A percentile compares a stretch with the other conserved stretches of the same genome.
phyloP scores from a whole-genome alignment of 35 echinoderm and acorn worm species.

The Heliocidaris erythrogramma region DNA sequence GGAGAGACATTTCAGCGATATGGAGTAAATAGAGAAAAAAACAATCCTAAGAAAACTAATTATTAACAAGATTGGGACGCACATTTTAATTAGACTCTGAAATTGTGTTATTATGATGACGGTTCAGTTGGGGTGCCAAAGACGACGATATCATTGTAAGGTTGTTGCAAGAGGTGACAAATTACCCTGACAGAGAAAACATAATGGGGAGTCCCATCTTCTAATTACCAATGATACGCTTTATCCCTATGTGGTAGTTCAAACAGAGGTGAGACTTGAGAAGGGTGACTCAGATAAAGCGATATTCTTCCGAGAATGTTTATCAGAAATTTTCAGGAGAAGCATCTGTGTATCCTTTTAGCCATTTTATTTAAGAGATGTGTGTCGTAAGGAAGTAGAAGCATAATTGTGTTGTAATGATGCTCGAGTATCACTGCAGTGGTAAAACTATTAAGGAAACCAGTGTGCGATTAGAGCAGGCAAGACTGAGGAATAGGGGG shows the following conservation, averaged over 20 bases:
- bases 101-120: background rate
- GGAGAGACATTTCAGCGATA: background rate
- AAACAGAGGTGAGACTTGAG: background rate
- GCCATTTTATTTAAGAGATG: too few species aligned
- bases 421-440: too few species aligned
- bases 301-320: too few species aligned
- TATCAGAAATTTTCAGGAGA: too few species aligned
- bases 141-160: background rate
- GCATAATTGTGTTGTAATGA: too few species aligned
- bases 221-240: slow-evolving; percentile 11
- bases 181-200: slow-evolving; percentile 16
- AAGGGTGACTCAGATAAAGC: background rate
- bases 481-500: too few species aligned
- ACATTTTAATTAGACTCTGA: background rate
- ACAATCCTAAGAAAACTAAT: too few species aligned
- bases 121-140: background rate
- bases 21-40: background rate
- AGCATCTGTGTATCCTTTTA: too few species aligned
- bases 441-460: too few species aligned
- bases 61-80: background rate
- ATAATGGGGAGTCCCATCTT: slow-evolving; percentile 16
- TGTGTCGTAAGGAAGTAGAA: too few species aligned
- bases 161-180: background rate
- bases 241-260: slow-evolving; percentile 1
- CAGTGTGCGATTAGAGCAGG: too few species aligned